Evolutionary conservation across 2,888 invertebrate genomes (phyloP).

Genomic region (Poecilus cupreus): DNA sequence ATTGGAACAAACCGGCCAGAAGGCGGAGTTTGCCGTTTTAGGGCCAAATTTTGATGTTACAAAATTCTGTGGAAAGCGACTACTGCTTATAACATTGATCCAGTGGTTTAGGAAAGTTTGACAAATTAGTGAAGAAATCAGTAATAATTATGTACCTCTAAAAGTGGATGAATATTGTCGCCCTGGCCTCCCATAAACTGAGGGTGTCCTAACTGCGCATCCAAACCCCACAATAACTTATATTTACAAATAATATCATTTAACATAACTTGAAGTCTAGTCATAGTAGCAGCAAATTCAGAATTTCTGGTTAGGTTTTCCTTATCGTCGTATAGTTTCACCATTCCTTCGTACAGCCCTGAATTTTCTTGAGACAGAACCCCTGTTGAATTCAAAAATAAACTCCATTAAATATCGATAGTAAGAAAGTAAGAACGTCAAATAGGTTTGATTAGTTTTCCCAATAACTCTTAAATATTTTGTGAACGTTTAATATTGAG

Average conservation of each 20-base stretch:
- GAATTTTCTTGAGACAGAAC: background rate
- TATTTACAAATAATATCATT: slow-evolving; percentile 38
- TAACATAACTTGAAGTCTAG: slow-evolving; percentile 1
- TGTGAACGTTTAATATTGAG: no score
- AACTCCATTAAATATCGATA: no score
- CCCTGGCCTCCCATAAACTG: slow-evolving; percentile 3
- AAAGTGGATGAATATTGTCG: slow-evolving; percentile 19
- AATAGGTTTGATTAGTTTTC: background rate
- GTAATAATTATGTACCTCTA: background rate
- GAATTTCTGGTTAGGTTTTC: background rate
- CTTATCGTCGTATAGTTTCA: background rate
- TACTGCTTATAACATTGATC: no score
- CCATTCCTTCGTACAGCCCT: background rate
- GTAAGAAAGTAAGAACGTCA: no score
- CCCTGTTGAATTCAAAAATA: background rate
- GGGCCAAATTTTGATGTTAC: no score
- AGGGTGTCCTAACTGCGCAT: slow-evolving; percentile 7
- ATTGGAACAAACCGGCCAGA: no score
- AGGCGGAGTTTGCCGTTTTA: no score
- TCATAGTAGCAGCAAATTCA: background rate
- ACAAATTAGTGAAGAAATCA: background rate
- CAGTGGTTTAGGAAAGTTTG: no score
- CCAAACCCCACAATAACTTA: slow-evolving; percentile 11
- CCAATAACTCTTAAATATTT: background rate
- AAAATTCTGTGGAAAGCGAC: no score